Percentiles rank a stretch among this genome's conserved stretches.
These are phyloP conservation scores for Ptycholaimellus sp. DNA, from an alignment of 2,888 invertebrate genomes.

Conservation along the genomic window DNA sequence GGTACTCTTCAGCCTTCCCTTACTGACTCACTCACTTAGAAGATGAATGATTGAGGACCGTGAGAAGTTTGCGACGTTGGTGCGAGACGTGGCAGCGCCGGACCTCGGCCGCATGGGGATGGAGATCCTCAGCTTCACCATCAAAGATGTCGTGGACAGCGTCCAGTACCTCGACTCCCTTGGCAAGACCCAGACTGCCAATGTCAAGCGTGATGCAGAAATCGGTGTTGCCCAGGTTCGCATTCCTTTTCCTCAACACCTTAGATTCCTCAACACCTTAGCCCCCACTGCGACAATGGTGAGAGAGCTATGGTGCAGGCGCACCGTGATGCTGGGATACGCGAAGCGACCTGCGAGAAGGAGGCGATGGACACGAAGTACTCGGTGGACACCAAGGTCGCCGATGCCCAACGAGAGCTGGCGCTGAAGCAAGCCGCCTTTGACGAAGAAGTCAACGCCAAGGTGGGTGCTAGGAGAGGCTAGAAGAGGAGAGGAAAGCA, in stretches of 20 bases:
- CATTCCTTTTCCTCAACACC: too few relatives aligned
- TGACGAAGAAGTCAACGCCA: conserved; percentile 86
- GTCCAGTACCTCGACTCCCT: conserved; percentile 37
- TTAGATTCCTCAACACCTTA: too few relatives aligned
- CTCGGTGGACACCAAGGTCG: conserved; percentile 79
- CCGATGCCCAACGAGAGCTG: conserved; percentile 68
- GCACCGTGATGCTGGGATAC: conserved; percentile 69
- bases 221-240: conserved; percentile 70
- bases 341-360: conserved; percentile 91
- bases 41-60: too few relatives aligned
- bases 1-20: too few relatives aligned
- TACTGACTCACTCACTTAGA: too few relatives aligned
- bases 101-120: conserved; percentile 98
- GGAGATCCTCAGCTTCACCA: conserved; percentile 49
- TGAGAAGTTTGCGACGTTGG: conserved; percentile 86
- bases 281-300: too few relatives aligned
- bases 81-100: conserved; percentile 85
- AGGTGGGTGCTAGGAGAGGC: too few relatives aligned
- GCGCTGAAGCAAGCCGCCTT: conserved; percentile 85
- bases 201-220: conserved; percentile 71
- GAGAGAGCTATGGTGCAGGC: too few relatives aligned
- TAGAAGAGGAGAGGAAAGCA: too few relatives aligned
- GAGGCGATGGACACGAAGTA: conserved; percentile 87
- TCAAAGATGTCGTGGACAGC: conserved; percentile 67
- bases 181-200: conserved; percentile 38